These are phyloP conservation scores for Marmota flaviventris DNA, from an alignment of 2,113 vertebrate genomes.

Conservation along the genomic window DNA sequence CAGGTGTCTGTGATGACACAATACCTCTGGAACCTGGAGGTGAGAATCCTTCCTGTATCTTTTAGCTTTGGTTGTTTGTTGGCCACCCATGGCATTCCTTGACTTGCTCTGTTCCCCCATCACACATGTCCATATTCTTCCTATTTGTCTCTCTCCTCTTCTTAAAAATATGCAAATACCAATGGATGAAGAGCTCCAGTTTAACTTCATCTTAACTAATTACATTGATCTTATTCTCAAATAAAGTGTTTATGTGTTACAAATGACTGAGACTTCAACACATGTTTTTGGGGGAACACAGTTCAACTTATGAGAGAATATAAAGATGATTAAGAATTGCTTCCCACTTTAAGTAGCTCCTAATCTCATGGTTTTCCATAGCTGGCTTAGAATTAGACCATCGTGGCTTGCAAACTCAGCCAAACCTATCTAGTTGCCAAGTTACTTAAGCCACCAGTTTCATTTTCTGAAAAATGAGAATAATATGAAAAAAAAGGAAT, in stretches of 20 bases:
- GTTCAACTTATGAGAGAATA: background rate
- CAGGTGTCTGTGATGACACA: background rate
- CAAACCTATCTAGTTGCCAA: background rate
- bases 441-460: background rate
- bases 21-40: background rate
- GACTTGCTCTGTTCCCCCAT: background rate
- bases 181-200: background rate
- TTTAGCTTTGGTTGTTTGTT: background rate
- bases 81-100: background rate
- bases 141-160: background rate
- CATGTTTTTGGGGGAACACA: background rate
- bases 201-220: conserved; percentile 35
- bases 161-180: background rate
- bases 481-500: conserved; percentile 40
- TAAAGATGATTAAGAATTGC: background rate
- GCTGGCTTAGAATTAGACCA: background rate
- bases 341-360: background rate
- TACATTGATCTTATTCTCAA: background rate
- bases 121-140: background rate
- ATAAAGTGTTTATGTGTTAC: background rate
- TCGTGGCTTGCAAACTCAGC: conserved; percentile 10
- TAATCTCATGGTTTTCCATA: background rate
- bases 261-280: background rate
- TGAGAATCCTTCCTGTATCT: background rate
- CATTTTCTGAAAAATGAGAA: conserved; percentile 1